Base-by-base conservation (phyloP, 1,140 invertebrate genomes). In the Platyscapa corneri region DNA sequence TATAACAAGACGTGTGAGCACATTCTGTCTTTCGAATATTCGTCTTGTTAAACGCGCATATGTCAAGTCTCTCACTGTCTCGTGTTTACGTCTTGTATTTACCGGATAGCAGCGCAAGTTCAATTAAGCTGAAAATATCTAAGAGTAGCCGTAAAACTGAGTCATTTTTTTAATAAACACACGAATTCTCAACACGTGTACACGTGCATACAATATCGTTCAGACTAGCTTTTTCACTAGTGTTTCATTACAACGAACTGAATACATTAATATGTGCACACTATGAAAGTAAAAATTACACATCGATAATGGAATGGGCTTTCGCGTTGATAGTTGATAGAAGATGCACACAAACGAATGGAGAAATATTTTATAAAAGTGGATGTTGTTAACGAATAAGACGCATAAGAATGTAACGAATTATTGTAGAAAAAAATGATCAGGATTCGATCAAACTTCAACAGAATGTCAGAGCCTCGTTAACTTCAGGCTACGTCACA, bases 1-100 rank as follows among this genome's bases (percentile, higher is more conserved):
- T 77, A 77, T 87, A 87, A 87, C 82, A 81, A 87, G 87, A 80
- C 64, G 78, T 80, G 78, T 64, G 80, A 82, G 80, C 42, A 79
- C 79, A 79, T 84, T 84, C 82, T 78, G 82, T 79, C 83, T 56
- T 74, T 76, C 82, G 82, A 85, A 85, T 83, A 83, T 87, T 83
- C 80, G 76, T 86, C 79, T 86, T 82, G 82, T 87, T 83, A 83
- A 84, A 82, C 82, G 80, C 78, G 83, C 81, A 82, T 67, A 72
- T 39, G 65, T 82, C 79, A 30, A 53, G 18, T 80, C 32, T 32
- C 77, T 72, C 30, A 53, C 32, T 82, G 23, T 46, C 39, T n/a
- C 64, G 1, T 46, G 27, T 67, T 27, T 46, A 39, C 37, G 27
- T 67, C 34, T 72, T 49, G 39, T 27, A 70, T 81, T 70, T 70